Conservation (phyloP, 1,140 invertebrate genomes). For the Campodea augens region DNA sequence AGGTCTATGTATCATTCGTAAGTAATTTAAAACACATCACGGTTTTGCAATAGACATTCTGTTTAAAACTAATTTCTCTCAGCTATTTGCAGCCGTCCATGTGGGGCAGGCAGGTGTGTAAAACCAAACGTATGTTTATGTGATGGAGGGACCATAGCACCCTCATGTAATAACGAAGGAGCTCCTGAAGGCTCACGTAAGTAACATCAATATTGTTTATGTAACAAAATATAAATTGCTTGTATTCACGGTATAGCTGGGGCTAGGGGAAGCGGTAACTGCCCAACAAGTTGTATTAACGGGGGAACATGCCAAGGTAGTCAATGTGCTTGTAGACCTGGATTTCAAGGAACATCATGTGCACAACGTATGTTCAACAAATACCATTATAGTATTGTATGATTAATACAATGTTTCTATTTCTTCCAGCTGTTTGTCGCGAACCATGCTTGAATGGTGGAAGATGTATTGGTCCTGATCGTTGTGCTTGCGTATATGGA, state of each 20-base stretch:
- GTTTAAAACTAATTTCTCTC: constrained; percentile 17
- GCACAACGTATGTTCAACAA: constrained; percentile 43
- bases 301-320: constrained; percentile 48
- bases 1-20: constrained; percentile 59
- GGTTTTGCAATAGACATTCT: constrained; percentile 6
- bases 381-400: constrained; percentile 6
- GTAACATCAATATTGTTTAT: neutral
- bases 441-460: constrained; percentile 66
- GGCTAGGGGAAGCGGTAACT: constrained; percentile 29
- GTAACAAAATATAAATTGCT: constrained; percentile 3
- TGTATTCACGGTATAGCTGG: constrained; percentile 1
- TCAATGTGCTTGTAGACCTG: constrained; percentile 46
- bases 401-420: constrained; percentile 5
- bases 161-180: constrained; percentile 24
- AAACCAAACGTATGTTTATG: constrained; percentile 67
- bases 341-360: constrained; percentile 56
- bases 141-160: constrained; percentile 35
- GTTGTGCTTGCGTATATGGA: constrained; percentile 70
- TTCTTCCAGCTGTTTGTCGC: constrained; percentile 47
- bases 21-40: constrained; percentile 23
- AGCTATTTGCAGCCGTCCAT: constrained; percentile 57
- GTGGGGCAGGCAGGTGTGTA: constrained; percentile 52
- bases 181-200: constrained; percentile 9
- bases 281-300: constrained; percentile 49
- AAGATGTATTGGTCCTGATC: constrained; percentile 60